A percentile compares a stretch with the other conserved stretches of the same genome.
Evolutionary conservation across 2,888 invertebrate genomes (phyloP).

Genomic region (Morpho achilles): DNA sequence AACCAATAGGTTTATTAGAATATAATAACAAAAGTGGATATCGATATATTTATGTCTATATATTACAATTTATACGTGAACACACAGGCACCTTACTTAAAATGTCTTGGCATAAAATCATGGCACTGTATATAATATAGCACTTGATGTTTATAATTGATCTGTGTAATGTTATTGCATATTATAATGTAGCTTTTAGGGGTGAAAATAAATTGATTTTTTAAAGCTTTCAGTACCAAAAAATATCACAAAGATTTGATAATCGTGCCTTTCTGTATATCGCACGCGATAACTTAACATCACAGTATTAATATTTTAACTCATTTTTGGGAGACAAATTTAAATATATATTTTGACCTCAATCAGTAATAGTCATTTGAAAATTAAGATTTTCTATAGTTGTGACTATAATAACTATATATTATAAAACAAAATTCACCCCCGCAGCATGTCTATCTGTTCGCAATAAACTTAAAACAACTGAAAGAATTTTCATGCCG

Average conservation of each 20-base stretch:
- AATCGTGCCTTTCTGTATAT: background rate
- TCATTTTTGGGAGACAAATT: too few species aligned
- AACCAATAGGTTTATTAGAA: conserved; percentile 8
- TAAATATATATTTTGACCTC: too few species aligned
- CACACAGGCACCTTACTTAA: conserved; percentile 72
- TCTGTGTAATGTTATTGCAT: background rate
- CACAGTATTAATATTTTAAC: background rate
- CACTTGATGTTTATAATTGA: conserved; percentile 6
- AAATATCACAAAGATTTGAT: conserved; percentile 51
- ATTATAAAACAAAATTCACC: too few species aligned
- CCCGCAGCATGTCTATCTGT: too few species aligned
- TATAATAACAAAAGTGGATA: conserved; percentile 17
- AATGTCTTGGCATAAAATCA: conserved; percentile 63
- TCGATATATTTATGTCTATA: conserved; percentile 30
- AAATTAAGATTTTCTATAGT: too few species aligned
- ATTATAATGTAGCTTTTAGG: background rate
- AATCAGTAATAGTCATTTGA: too few species aligned
- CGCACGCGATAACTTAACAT: background rate
- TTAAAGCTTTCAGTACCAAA: conserved; percentile 52
- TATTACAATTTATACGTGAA: conserved; percentile 57
- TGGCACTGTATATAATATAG: conserved; percentile 47
- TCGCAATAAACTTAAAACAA: too few species aligned
- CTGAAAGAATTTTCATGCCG: too few species aligned
- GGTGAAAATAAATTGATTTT: conserved; percentile 21
- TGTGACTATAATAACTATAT: too few species aligned